A percentile compares a stretch with the other conserved stretches of the same genome.
Conservation (phyloP, 2,888 invertebrate species). For the Agrochola litura region DNA sequence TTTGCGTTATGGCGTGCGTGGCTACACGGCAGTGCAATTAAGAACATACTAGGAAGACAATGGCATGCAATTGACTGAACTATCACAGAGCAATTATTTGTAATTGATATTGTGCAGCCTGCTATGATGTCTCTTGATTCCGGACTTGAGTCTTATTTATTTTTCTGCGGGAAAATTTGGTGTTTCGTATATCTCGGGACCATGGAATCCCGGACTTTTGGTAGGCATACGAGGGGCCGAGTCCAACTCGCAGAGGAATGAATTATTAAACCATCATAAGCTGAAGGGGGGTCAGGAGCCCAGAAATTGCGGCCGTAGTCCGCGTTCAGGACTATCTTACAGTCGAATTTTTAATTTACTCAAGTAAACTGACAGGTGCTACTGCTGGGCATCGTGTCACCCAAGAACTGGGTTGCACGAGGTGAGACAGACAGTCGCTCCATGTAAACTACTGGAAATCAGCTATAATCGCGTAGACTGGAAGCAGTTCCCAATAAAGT, state of each 20-base stretch:
- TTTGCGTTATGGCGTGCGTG: neutral
- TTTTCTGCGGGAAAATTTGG: neutral
- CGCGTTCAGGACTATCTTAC: neutral
- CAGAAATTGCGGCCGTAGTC: too few relatives aligned
- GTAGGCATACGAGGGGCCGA: neutral
- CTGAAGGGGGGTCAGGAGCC: too few relatives aligned
- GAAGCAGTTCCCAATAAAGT: neutral
- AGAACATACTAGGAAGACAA: constrained; percentile 13
- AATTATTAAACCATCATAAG: neutral
- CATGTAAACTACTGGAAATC: neutral
- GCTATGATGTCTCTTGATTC: constrained; percentile 4
- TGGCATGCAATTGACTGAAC: constrained; percentile 20
- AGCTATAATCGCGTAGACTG: neutral
- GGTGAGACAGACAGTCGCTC: neutral
- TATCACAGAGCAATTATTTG: constrained; percentile 10
- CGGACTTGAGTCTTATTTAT: neutral
- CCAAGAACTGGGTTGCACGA: neutral
- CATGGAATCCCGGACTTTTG: neutral
- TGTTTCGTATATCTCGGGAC: neutral
- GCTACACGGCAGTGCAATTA: constrained; percentile 13
- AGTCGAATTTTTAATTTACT: neutral
- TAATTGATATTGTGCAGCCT: constrained; percentile 22
- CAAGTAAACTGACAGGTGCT: neutral
- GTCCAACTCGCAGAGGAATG: neutral
- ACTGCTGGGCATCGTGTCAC: neutral